Percentiles rank a stretch among this genome's conserved stretches.
Conservation (phyloP, 2,888 invertebrate species). For the Hirtodrosophila alboralis region DNA sequence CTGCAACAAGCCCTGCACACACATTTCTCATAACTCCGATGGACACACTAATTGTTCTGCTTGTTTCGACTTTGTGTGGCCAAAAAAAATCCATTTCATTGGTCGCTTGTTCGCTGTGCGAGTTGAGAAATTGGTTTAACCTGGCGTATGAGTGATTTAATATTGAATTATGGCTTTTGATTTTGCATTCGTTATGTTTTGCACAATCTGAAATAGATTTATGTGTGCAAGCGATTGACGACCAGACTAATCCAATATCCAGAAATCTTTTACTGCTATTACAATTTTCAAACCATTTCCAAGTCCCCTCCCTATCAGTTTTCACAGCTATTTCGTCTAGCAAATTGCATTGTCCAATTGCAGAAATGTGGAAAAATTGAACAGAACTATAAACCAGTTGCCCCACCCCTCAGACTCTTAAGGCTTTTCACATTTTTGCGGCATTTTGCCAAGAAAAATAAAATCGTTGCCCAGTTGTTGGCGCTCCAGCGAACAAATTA, state of each 20-base stretch:
- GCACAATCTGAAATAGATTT: constrained; percentile 64
- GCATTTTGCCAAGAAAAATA: constrained; percentile 67
- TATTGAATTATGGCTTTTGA: constrained; percentile 73
- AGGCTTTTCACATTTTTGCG: constrained; percentile 27
- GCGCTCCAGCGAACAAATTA: constrained; percentile 49
- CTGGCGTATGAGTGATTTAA: constrained; percentile 78
- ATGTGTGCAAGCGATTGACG: constrained; percentile 52
- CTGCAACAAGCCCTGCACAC: constrained; percentile 21
- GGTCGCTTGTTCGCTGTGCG: constrained; percentile 12
- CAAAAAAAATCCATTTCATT: constrained; percentile 50
- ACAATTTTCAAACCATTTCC: neutral
- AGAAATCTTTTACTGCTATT: constrained; percentile 33
- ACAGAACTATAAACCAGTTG: constrained; percentile 18
- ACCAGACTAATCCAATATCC: constrained; percentile 56
- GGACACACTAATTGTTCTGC: constrained; percentile 71
- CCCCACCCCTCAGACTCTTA: constrained; percentile 1
- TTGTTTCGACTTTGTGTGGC: constrained; percentile 33
- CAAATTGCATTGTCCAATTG: constrained; percentile 39
- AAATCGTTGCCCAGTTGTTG: constrained; percentile 43
- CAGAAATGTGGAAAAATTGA: constrained; percentile 4
- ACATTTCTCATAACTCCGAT: constrained; percentile 49
- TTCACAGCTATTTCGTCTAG: constrained; percentile 21
- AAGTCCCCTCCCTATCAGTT: neutral
- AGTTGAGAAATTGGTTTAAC: constrained; percentile 65
- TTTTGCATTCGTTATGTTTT: constrained; percentile 38